Evolutionary conservation across 2,888 invertebrate species (phyloP).

Genomic region (Ischnura elegans): DNA sequence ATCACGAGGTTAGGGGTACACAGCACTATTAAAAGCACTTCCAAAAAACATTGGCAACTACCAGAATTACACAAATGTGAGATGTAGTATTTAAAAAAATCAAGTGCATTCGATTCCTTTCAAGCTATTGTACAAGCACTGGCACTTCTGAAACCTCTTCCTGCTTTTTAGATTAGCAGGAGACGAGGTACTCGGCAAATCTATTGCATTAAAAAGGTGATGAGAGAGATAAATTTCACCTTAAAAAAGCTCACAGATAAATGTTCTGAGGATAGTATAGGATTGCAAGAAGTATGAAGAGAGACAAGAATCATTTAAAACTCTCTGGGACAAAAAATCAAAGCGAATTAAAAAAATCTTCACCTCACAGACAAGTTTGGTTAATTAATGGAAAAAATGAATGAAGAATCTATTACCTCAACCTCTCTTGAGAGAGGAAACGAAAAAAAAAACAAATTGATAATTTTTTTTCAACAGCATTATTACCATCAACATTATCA

Average conservation of each 20-base stretch:
- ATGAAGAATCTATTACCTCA: conserved; percentile 30
- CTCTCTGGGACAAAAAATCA: conserved; percentile 17
- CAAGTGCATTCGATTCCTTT: conserved; percentile 44
- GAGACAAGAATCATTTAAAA: conserved; percentile 37
- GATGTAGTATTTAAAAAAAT: conserved; percentile 39
- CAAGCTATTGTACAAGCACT: conserved; percentile 47
- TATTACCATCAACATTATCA: conserved; percentile 30
- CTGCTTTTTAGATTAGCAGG: not conserved
- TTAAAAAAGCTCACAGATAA: conserved; percentile 29
- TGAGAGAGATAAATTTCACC: conserved; percentile 47
- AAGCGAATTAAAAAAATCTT: conserved; percentile 46
- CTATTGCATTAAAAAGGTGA: conserved; percentile 21
- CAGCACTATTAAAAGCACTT: conserved; percentile 55
- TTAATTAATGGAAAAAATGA: conserved; percentile 34
- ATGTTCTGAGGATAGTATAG: not conserved
- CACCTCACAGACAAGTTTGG: conserved; percentile 32
- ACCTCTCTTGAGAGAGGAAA: conserved; percentile 27
- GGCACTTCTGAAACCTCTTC: not conserved
- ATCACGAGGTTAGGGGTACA: conserved; percentile 36
- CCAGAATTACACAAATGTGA: conserved; percentile 36
- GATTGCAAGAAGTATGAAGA: conserved; percentile 41
- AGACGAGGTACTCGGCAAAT: not conserved
- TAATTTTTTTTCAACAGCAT: not conserved
- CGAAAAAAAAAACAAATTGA: conserved; percentile 1
- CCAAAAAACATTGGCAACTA: conserved; percentile 39